A percentile compares a stretch with the other conserved stretches of the same genome.
phyloP scores from a whole-genome alignment of 2,888 invertebrate species.

The Heliothis peltigera region DNA sequence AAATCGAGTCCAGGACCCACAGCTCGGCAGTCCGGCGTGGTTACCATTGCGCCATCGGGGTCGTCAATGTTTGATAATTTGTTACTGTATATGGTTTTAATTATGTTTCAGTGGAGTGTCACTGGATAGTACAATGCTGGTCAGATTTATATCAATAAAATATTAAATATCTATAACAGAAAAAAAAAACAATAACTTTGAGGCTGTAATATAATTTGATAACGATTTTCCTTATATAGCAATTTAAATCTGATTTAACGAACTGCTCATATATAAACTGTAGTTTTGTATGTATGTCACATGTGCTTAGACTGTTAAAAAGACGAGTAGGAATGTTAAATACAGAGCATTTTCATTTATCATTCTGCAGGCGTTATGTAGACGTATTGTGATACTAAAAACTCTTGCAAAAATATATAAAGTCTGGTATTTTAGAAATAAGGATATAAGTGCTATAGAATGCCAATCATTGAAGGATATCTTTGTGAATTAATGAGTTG shows the following conservation, averaged over 20 bases:
- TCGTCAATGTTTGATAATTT: too few species aligned
- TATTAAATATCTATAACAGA: too few species aligned
- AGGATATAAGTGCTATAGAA: constrained; percentile 20
- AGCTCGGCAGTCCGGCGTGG: too few species aligned
- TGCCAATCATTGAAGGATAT: constrained; percentile 18
- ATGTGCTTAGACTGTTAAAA: constrained; percentile 31
- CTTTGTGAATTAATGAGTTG: constrained; percentile 7
- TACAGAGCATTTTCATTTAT: constrained; percentile 22
- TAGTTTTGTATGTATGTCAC: constrained; percentile 34
- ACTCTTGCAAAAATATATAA: constrained; percentile 24
- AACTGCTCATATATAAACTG: constrained; percentile 18
- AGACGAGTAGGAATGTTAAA: constrained; percentile 4
- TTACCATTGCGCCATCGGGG: too few species aligned
- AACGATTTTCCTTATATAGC: neutral
- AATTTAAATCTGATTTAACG: neutral
- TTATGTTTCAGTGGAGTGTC: too few species aligned
- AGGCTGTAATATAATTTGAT: too few species aligned
- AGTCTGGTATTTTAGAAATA: constrained; percentile 19
- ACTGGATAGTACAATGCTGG: too few species aligned
- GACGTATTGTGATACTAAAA: constrained; percentile 7
- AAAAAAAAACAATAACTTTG: too few species aligned
- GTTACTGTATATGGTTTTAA: too few species aligned
- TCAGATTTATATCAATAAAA: too few species aligned
- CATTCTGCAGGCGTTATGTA: constrained; percentile 25
- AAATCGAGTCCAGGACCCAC: too few species aligned